Evolutionary conservation across 2,797 vertebrate genomes (phyloP).

Genomic region (Catostomus latipinnis): DNA sequence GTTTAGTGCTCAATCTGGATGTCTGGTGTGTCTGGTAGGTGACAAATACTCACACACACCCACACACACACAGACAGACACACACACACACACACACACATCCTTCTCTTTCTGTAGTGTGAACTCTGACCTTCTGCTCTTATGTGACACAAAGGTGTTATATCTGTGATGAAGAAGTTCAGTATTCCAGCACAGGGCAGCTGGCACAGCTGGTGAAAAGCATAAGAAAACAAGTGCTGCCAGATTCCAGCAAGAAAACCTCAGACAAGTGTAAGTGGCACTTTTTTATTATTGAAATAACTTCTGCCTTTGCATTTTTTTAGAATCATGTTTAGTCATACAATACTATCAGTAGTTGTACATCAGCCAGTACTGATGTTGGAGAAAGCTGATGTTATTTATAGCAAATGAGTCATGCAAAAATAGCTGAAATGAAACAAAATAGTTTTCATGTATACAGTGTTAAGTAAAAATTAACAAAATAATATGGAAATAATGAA

Average conservation of each 20-base stretch:
- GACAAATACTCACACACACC: constrained; percentile 19
- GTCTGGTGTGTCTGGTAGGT: constrained; percentile 94
- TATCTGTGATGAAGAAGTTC: constrained; percentile 58
- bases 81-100: neutral
- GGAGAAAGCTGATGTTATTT: too few relatives aligned
- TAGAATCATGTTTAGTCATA: too few relatives aligned
- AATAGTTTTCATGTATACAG: too few relatives aligned
- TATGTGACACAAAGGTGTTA: constrained; percentile 56
- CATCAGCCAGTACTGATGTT: too few relatives aligned
- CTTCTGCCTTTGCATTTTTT: neutral
- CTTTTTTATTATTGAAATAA: neutral
- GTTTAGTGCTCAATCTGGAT: constrained; percentile 69
- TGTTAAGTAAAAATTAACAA: too few relatives aligned
- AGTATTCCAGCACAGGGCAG: constrained; percentile 79
- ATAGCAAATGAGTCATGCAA: too few relatives aligned
- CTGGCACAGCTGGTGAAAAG: constrained; percentile 56
- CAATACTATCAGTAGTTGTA: too few relatives aligned
- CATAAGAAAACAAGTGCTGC: constrained; percentile 47
- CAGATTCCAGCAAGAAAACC: constrained; percentile 54
- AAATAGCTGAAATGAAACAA: too few relatives aligned
- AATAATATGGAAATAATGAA: too few relatives aligned
- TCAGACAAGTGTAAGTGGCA: constrained; percentile 77
- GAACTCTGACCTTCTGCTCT: neutral
- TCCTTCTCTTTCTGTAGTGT: neutral
- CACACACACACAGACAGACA: neutral